A percentile compares a stretch with the other conserved stretches of the same genome.
Evolutionary conservation across 2,888 invertebrate genomes (phyloP).

Genomic region (Tineola bisselliella): DNA sequence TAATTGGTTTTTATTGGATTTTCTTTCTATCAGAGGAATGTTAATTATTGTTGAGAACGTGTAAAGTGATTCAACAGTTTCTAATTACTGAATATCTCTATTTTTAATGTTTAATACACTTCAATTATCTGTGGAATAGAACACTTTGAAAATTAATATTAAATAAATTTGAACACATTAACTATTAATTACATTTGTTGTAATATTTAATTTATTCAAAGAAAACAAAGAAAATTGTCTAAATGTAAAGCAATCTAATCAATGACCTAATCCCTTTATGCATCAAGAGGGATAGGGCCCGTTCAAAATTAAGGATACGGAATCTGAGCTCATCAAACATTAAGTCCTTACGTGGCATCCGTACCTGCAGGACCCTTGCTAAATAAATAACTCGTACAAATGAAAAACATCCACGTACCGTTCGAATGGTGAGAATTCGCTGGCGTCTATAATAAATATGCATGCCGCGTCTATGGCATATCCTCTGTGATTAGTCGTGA

Average conservation of each 20-base stretch:
- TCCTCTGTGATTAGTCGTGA: constrained; percentile 64
- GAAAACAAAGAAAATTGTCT: neutral
- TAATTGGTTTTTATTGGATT: constrained; percentile 53
- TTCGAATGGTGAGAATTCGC: constrained; percentile 58
- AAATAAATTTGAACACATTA: too few relatives aligned
- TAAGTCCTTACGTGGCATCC: constrained; percentile 30
- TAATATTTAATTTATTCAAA: too few relatives aligned
- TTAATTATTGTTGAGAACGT: constrained; percentile 43
- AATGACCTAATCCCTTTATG: neutral
- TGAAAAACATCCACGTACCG: constrained; percentile 58
- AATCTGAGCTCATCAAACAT: constrained; percentile 63
- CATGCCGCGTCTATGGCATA: constrained; percentile 64
- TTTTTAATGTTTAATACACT: neutral
- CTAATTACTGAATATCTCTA: neutral
- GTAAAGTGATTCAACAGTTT: constrained; percentile 26
- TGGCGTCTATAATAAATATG: constrained; percentile 63
- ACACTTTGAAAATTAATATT: too few relatives aligned
- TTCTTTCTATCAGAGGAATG: constrained; percentile 51
- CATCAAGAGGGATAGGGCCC: neutral
- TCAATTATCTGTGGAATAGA: too few relatives aligned
- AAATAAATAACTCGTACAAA: constrained; percentile 60
- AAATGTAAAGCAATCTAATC: neutral
- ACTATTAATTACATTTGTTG: too few relatives aligned
- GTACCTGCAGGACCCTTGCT: constrained; percentile 42
- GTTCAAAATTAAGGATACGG: constrained; percentile 42